Conservation (phyloP, 2,113 vertebrate genomes). For the Eonycteris spelaea region DNA sequence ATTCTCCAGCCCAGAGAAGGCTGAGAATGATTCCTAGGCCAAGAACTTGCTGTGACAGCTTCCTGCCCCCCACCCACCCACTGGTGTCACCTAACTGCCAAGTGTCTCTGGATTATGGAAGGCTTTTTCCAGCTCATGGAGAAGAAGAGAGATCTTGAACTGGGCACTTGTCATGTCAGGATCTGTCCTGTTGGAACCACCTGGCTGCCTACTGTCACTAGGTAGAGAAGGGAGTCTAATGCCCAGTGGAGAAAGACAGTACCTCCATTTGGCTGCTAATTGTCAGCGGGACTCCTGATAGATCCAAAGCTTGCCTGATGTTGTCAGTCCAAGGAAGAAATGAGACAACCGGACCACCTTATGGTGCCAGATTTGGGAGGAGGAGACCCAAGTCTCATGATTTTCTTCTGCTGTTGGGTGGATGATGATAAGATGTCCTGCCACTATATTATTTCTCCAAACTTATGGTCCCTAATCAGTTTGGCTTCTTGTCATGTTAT, state of each 20-base stretch:
- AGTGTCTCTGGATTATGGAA: background rate
- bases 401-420: background rate
- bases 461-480: background rate
- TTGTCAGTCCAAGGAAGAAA: background rate
- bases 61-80: background rate
- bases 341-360: background rate
- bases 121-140: background rate
- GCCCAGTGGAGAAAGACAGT: background rate
- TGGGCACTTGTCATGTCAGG: background rate
- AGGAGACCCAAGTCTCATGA: background rate
- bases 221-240: background rate
- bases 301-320: background rate
- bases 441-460: background rate
- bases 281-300: background rate
- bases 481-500: background rate
- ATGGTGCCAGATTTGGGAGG: background rate
- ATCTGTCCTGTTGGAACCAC: background rate
- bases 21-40: background rate
- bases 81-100: background rate
- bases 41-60: background rate
- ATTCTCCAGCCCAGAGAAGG: background rate
- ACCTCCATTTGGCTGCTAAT: background rate
- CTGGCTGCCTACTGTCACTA: background rate
- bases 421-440: background rate
- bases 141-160: background rate